phyloP scores from a whole-genome alignment of 2,888 invertebrate species.

The Colostygia pectinataria region DNA sequence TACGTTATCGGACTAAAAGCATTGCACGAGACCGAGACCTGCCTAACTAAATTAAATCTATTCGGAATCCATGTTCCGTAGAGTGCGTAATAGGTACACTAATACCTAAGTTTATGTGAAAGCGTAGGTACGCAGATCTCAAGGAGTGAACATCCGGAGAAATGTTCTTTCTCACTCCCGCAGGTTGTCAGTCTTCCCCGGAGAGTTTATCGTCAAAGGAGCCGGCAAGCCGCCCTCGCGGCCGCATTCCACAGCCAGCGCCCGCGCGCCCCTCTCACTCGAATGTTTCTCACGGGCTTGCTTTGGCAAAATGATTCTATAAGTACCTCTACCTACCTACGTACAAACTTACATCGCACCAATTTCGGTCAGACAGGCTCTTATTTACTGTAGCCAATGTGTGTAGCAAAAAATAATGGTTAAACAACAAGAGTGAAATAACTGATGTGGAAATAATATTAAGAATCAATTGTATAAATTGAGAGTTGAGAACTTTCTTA shows the following conservation, averaged over 20 bases:
- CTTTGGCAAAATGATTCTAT: conserved; percentile 75
- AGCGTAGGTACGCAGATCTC: conserved; percentile 19
- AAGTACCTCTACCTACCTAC: conserved; percentile 12
- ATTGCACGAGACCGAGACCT: background rate
- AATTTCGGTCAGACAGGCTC: conserved; percentile 30
- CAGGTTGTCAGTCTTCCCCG: conserved; percentile 70
- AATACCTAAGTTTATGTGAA: conserved; percentile 6
- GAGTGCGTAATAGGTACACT: background rate
- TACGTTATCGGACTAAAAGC: conserved; percentile 14
- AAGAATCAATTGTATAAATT: background rate
- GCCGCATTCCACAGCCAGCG: conserved; percentile 71
- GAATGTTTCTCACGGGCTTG: conserved; percentile 81
- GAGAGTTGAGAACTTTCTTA: too few relatives aligned
- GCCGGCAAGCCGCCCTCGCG: conserved; percentile 77
- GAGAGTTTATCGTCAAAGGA: conserved; percentile 75
- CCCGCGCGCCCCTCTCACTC: conserved; percentile 68
- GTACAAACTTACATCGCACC: conserved; percentile 43
- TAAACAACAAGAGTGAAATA: conserved; percentile 13
- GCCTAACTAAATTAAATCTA: background rate
- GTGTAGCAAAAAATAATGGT: conserved; percentile 17
- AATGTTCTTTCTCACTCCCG: conserved; percentile 67
- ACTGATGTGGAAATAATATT: background rate
- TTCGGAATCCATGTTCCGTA: background rate
- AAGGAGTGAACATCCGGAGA: conserved; percentile 59
- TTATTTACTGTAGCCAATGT: conserved; percentile 11